Evolutionary conservation across 1,140 invertebrate genomes (phyloP), one percentile per base, ranked within the genome.

Genomic region (Pseudoatta argentina): DNA sequence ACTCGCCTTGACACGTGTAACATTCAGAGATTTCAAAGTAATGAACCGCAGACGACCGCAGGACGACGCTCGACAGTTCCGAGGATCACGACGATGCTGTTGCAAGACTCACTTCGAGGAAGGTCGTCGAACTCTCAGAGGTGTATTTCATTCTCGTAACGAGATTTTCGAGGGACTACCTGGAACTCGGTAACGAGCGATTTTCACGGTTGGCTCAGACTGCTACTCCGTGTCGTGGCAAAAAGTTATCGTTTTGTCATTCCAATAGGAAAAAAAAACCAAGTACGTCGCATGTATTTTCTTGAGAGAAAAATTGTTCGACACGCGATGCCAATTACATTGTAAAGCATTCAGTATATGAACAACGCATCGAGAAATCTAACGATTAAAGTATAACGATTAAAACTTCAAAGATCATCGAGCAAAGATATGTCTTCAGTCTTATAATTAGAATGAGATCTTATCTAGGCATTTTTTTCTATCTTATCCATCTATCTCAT

Each of bases 161-260:
- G 76, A 89, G 83, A 83, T 89, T 89, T 86, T 86, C 86, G 82
- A 89, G 83, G 48, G 78, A 73, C 72, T 48, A 78, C 73, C 76
- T 59, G 66, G 30, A 71, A 79, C 86, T 85, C 66, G 21, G 75
- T 89, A 89, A 89, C 88, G 78, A 89, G 83, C 83, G 83, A 88
- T 89, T 89, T 89, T 86, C 87, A 81, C 69, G 78, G 73, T 66
- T 89, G 73, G 77, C 77, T 89, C 76, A 86, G 66, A 66, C 77
- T 57, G 27, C 39, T 51, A 55, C 7, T 59, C 27, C n/a, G 44
- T 61, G 71, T 53, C 34, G 21, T 16, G 18, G 18, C 83, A 59
- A 82, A 59, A 82, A 72, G 64, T 72, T 69, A 82, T 21, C 24
- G 61, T 66, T 79, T 79, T 66, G 63, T 61, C 34, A 76, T 66